Evolutionary conservation across 2,888 invertebrate species (phyloP), one percentile per base, ranked within the genome.

Genomic region (Branchellion lobata): DNA sequence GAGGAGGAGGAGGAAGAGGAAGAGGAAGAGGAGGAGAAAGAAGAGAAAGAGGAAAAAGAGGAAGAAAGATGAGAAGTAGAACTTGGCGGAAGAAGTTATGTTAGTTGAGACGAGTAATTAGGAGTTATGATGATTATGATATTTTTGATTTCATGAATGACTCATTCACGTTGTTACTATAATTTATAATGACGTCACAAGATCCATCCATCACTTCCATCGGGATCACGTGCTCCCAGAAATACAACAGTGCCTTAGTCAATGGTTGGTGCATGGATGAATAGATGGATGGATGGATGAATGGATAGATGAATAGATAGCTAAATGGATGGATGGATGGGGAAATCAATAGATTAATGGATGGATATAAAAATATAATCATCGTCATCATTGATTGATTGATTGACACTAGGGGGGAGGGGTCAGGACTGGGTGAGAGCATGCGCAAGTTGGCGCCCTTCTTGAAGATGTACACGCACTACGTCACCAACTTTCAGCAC

Each of bases 381-480:
- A 47, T 47, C 21, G 24, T 57, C 5, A 57, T 24, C 21, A 57
- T 24, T 3, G 3, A 18, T 57, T 24, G 11, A 24, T 57, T 3
- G 8, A 40, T 5, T 40, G 40, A 40, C n/a, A n/a, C 8, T 18
- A 47, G 47, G 47, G 47, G 47, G 18, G 47, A 47, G 18, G 47
- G 47, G 47, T 47, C 47, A 61, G n/a, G 57, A 33, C 80, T 83
- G 8, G 83, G 83, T 1, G 80, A 76, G 36, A 57, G 82, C 72
- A 82, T 83, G 81, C 80, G 68, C 65, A 82, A 79, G 65, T 61
- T 82, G 53, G 81, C 82, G 8, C 83, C 83, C 1, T 83, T 81
- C 80, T 81, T 83, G 27, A 83, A 83, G 71, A 80, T 83, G 31
- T 83, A 82, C 81, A 83, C 83, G 21, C 82, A 82, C n/a, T 83